Base-by-base conservation (phyloP, 2,888 invertebrate genomes). In the Mamestra brassicae region DNA sequence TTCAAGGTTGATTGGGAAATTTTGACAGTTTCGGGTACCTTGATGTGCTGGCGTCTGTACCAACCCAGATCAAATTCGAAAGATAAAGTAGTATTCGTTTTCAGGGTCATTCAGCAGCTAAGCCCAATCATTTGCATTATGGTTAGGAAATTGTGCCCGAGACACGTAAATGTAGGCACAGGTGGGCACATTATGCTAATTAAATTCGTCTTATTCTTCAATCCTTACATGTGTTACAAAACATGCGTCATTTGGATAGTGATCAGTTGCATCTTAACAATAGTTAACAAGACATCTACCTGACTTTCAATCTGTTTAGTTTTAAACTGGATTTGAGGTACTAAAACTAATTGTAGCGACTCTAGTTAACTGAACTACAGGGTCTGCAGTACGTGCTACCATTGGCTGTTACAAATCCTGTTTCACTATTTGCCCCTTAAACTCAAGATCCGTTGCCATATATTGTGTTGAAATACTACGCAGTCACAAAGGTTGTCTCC, bases 171-270 rank as follows among this genome's bases (percentile, higher is more conserved):
- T 50, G n/a, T 71, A n/a, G 61, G 8, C 36, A 62, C 17, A 57
- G 42, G 42, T 79, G 71, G 54, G 11, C 42, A 3, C 8, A 61
- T 38, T 78, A 78, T 75, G 38, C 47, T 71, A n/a, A 76, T 50
- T 11, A 26, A 11, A 57, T 62, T 79, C 61, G n/a, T 26, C n/a
- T 66, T 47, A 5, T 10, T 15, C 50, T 34, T n/a, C 8, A 65
- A 50, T 52, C 10, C 50, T 55, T 55, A 64, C 36, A 13, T 60
- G 52, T 77, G 8, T 60, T 47, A 38, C 54, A 55, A 60, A 64
- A 64, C n/a, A n/a, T 42, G 17, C 11, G n/a, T 36, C 61, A 57
- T 52, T 62, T n/a, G 34, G n/a, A 38, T 38, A 50, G 54, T 36
- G 26, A 74, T 74, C 74, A 62, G 34, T 52, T 26, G 26, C 26